Evolutionary conservation across 2,797 vertebrate species (phyloP).

Genomic region (Cuniculus paca): DNA sequence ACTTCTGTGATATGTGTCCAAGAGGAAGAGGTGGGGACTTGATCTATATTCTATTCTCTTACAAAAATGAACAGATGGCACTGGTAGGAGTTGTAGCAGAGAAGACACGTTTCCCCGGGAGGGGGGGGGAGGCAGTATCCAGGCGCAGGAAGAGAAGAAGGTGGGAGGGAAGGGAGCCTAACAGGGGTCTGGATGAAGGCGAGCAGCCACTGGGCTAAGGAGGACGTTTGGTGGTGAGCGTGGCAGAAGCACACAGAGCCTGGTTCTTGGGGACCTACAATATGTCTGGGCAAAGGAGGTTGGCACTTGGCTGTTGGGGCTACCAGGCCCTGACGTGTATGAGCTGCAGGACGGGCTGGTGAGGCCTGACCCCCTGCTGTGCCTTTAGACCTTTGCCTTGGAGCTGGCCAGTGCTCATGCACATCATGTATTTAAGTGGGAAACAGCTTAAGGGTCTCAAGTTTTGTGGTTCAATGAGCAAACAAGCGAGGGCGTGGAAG

Average conservation of each 20-base stretch:
- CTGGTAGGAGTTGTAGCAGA: background rate
- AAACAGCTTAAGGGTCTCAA: slow-evolving; percentile 54
- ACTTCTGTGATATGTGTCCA: background rate
- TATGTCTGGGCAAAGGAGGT: background rate
- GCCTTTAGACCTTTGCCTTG: slow-evolving; percentile 56
- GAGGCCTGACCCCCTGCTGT: background rate
- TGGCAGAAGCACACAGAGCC: background rate
- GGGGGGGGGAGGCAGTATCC: background rate
- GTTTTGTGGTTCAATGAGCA: slow-evolving; percentile 40
- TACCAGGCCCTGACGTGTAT: background rate
- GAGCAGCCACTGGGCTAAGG: background rate
- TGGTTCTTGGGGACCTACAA: background rate
- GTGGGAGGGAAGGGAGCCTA: too few species aligned
- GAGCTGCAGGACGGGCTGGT: background rate
- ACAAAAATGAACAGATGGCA: background rate
- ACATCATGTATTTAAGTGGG: slow-evolving; percentile 52
- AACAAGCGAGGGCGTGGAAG: slow-evolving; percentile 37
- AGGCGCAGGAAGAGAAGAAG: background rate
- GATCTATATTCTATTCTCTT: slow-evolving; percentile 56
- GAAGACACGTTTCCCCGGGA: background rate
- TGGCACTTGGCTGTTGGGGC: background rate
- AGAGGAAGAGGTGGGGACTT: background rate
- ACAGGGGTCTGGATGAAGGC: background rate
- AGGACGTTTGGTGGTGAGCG: background rate
- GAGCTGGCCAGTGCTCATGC: background rate